These are phyloP conservation scores for Drosophila nebulosa DNA, from an alignment of 1,140 invertebrate species.

Conservation along the genomic window DNA sequence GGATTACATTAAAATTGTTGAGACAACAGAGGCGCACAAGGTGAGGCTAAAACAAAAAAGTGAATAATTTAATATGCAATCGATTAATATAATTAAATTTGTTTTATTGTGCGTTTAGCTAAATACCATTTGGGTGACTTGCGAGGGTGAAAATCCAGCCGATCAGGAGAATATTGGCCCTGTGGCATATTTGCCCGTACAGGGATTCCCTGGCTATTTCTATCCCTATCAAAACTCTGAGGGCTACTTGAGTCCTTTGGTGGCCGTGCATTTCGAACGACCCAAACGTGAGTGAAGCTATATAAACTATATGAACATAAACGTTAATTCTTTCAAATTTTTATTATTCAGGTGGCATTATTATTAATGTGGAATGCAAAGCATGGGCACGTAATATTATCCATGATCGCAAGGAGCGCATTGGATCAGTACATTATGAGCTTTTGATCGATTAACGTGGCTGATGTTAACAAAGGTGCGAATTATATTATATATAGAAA, in stretches of 20 bases:
- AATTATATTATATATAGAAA: conserved; percentile 4
- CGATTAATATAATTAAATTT: not conserved
- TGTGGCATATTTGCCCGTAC: conserved; percentile 87
- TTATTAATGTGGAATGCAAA: conserved; percentile 94
- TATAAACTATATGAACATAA: not conserved
- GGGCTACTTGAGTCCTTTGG: conserved; percentile 93
- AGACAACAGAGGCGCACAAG: conserved; percentile 60
- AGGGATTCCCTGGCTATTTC: conserved; percentile 91
- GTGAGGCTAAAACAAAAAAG: conserved; percentile 16
- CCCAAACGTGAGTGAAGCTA: conserved; percentile 88
- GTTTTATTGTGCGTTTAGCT: conserved; percentile 82
- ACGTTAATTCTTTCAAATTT: not conserved
- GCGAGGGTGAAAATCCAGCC: conserved; percentile 93
- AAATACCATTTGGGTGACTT: conserved; percentile 93
- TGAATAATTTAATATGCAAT: not conserved
- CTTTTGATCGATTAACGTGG: conserved; percentile 90
- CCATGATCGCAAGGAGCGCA: conserved; percentile 88
- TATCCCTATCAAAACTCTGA: conserved; percentile 91
- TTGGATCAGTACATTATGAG: conserved; percentile 94
- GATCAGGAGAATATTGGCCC: conserved; percentile 94
- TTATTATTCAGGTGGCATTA: conserved; percentile 86
- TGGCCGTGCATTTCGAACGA: conserved; percentile 91
- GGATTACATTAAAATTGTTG: conserved; percentile 67
- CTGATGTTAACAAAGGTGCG: not conserved
- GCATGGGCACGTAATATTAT: conserved; percentile 94